Conservation (phyloP, 2,113 vertebrate genomes). For the Tupaia chinensis region DNA sequence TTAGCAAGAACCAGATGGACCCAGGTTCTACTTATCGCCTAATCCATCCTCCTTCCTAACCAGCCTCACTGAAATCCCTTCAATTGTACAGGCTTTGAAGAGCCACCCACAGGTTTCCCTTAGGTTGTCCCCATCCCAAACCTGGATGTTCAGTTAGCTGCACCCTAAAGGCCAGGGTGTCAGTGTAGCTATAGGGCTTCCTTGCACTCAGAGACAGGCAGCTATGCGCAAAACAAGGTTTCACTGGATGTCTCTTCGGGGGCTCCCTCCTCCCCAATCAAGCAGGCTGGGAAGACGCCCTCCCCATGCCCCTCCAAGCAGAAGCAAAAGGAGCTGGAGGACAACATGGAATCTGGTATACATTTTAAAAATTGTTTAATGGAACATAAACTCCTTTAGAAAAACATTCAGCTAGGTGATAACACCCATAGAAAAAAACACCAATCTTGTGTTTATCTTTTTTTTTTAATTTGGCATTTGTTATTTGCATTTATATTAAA, state of each 20-base stretch:
- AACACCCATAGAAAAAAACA: constrained; percentile 87
- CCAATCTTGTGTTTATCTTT: constrained; percentile 87
- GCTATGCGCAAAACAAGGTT: too few species aligned
- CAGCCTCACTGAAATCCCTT: neutral
- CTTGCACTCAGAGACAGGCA: neutral
- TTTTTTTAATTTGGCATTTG: constrained; percentile 97
- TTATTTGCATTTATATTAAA: constrained; percentile 99
- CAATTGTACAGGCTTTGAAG: neutral
- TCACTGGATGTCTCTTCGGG: rapidly evolving
- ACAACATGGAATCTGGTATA: constrained; percentile 83
- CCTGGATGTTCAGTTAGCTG: neutral
- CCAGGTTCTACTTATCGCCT: neutral
- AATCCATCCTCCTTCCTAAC: neutral
- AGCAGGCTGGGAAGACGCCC: neutral
- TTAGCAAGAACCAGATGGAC: too few species aligned
- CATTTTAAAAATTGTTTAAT: constrained; percentile 88
- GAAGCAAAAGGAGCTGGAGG: constrained; percentile 71
- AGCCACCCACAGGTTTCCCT: neutral
- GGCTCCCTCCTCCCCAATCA: neutral
- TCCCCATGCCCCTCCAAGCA: neutral
- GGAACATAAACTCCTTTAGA: constrained; percentile 90
- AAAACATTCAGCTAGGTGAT: constrained; percentile 88
- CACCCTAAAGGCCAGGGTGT: neutral
- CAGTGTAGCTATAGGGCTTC: neutral
- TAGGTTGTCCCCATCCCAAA: neutral